Percentiles rank a stretch among this genome's conserved stretches.
phyloP scores from a whole-genome alignment of 2,797 vertebrate species.

The Acanthurus lineatus region DNA sequence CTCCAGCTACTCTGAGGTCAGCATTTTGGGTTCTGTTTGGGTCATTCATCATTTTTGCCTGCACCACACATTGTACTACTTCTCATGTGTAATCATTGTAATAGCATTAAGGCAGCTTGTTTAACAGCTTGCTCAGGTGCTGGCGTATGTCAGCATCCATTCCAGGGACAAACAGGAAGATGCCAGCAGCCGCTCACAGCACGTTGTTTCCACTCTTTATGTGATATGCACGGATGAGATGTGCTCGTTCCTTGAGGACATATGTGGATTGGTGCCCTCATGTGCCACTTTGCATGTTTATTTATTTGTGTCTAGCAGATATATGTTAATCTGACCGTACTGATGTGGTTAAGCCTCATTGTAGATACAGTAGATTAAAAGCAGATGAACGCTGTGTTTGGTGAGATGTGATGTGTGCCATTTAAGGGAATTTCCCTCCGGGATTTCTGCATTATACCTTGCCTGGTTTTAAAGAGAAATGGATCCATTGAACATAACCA shows the following conservation, averaged over 20 bases:
- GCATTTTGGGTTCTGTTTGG: slow-evolving; percentile 12
- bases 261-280: slow-evolving; percentile 21
- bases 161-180: slow-evolving; percentile 35
- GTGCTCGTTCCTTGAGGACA: slow-evolving; percentile 29
- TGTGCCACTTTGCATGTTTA: slow-evolving; percentile 39
- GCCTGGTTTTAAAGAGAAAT: slow-evolving; percentile 1
- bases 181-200: slow-evolving; percentile 29
- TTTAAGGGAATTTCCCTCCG: slow-evolving; percentile 10
- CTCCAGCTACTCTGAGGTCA: slow-evolving; percentile 31
- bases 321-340: slow-evolving; percentile 50
- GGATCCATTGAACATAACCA: background rate
- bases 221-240: slow-evolving; percentile 39
- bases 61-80: slow-evolving; percentile 20
- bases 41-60: slow-evolving; percentile 38
- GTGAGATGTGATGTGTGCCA: slow-evolving; percentile 20
- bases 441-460: background rate
- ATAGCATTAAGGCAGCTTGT: slow-evolving; percentile 53
- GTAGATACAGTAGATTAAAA: slow-evolving; percentile 38
- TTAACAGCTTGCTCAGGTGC: slow-evolving; percentile 52
- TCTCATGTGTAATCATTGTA: slow-evolving; percentile 59
- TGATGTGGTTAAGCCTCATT: slow-evolving; percentile 42
- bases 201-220: slow-evolving; percentile 47
- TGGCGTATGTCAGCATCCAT: slow-evolving; percentile 47
- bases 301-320: slow-evolving; percentile 55
- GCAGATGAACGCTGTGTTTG: slow-evolving; percentile 29